Evolutionary conservation across 1,140 invertebrate species (phyloP), one percentile per base, ranked within the genome.

Genomic region (Parasteatoda tepidariorum): DNA sequence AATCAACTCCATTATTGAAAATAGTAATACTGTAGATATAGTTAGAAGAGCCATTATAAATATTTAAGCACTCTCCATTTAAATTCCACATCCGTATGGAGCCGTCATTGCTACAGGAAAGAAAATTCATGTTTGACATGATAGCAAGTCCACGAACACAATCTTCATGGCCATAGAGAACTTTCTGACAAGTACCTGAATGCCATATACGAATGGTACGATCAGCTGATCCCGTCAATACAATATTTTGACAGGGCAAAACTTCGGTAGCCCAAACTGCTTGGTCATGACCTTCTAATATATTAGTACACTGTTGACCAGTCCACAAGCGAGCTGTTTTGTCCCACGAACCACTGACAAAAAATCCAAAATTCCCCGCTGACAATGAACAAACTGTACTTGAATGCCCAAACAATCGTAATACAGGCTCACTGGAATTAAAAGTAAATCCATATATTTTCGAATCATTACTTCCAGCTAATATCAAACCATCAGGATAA

Each of bases 31-130:
- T 88, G 86, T 93, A 93, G 18, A 93, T 90, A 86, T 90, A 93
- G 86, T 92, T 92, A 34, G 92, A 92, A 87, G 97, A 96, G 0
- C 95, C 95, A 88, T 92, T 93, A 87, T 93, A 93, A n/a, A 92
- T 93, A 41, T 92, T 91, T 2, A 97, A 87, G 88, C 94, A 95
- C 86, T 94, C 92, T 76, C 96, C 96, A 78, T 91, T 91, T 34
- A 92, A 88, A 79, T 90, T 92, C 97, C 97, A 98, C 38, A 93
- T 90, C 86, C 93, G 92, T 18, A 98, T 91, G 3, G 93, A 92
- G 0, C 94, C 93, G 91, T 99, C 97, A 90, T 99, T 99, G 26
- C 95, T 92, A 87, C 95, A 96, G 38, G 96, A 97, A 18, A 97
- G 87, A 88, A 98, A 95, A 62, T 93, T 92, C 31, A 92, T 90